Base-by-base conservation (phyloP, 2,888 invertebrate species). In the Caenorhabditis sp. region DNA sequence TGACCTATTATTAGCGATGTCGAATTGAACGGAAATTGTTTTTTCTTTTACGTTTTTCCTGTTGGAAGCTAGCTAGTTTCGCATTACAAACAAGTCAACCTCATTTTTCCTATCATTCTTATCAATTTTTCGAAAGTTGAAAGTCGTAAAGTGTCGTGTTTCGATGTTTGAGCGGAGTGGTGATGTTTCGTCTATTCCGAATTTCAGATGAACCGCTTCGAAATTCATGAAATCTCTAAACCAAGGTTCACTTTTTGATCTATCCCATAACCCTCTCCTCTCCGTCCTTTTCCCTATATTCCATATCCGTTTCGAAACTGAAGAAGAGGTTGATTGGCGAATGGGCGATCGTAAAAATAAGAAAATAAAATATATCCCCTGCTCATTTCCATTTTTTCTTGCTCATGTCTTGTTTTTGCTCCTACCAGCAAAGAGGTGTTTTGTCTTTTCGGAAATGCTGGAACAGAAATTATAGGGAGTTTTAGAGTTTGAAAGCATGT, bases 111-210 rank as follows among this genome's bases (percentile, higher is more conserved):
- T 38, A 22, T 38, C 19, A 59, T 47, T 47, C 64, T 64, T 64
- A 64, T 64, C 64, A 47, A 16, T 61, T 44, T 38, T 26, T 26
- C 28, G 47, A 64, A 63, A 64, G 64, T 64, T 28, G 44, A 64
- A 64, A 12, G 64, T 64, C 64, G 64, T 64, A 26, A 64, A 64
- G 44, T 44, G 44, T 64, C 64, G 64, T 64, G 64, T 64, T 64
- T 64, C 64, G 64, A 28, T 64, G 64, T 64, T 64, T 64, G 64
- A 47, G 44, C 47, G 28, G 28, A 12, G 10, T 35, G 31, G 8
- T 38, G 38, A 22, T 44, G 28, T 64, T 26, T 64, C 24, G 16
- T 28, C 7, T 64, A 64, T 64, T 47, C 22, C 47, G 44, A 64
- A 47, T 44, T 64, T 64, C 47, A 64, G 64, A 64, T 47, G 47